Conservation (phyloP, 2,797 vertebrate genomes). For the Phylloscopus collybita region DNA sequence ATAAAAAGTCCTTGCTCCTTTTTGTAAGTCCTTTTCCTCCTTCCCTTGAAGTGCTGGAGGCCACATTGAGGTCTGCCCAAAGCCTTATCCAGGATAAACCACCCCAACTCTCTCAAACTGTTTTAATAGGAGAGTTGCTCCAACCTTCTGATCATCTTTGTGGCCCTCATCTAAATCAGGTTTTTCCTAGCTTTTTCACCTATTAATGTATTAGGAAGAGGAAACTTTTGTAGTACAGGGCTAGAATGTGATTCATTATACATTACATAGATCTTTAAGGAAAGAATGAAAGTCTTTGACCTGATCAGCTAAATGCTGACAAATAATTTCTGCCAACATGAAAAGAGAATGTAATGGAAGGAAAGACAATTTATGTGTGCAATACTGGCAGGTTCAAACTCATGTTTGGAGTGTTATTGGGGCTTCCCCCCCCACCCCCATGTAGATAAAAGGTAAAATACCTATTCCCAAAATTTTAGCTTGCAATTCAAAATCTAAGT, state of each 20-base stretch:
- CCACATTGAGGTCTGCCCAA: not conserved
- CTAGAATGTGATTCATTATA: not conserved
- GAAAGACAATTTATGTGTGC: not conserved
- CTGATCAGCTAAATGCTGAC: not conserved
- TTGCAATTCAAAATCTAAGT: not conserved
- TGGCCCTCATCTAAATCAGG: not conserved
- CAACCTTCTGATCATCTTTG: not conserved
- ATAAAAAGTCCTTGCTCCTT: not conserved
- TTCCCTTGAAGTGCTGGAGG: not conserved
- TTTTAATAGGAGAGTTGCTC: accelerated
- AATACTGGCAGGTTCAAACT: not conserved
- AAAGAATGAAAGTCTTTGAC: not conserved
- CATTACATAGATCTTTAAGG: not conserved
- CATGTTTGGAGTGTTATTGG: not conserved
- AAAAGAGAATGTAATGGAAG: not conserved
- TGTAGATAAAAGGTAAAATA: not conserved
- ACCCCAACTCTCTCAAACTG: not conserved
- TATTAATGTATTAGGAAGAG: not conserved
- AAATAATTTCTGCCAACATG: not conserved
- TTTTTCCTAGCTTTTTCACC: not conserved
- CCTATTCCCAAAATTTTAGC: not conserved
- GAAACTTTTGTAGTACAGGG: not conserved
- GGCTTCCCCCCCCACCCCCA: too few species aligned
- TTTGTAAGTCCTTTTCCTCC: not conserved
- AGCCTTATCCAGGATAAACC: not conserved